phyloP scores from a whole-genome alignment of 1,140 invertebrate species.

The Phymorhynchus buccinoides region DNA sequence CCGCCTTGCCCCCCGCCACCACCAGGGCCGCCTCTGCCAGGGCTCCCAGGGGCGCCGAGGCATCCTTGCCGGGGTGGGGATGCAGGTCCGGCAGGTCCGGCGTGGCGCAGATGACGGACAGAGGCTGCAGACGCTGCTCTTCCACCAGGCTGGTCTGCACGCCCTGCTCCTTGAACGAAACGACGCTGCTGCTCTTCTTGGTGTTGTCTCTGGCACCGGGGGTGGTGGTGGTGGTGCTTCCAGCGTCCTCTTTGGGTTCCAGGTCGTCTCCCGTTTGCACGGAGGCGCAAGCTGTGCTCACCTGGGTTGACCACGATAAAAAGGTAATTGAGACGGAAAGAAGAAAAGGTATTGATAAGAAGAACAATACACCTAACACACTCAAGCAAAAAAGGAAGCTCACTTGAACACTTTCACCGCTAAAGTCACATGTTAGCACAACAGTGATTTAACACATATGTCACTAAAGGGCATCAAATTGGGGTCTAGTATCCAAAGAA shows the following conservation, averaged over 20 bases:
- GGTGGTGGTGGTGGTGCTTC: conserved; percentile 4
- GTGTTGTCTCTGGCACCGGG: too few relatives aligned
- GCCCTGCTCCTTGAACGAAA: conserved; percentile 32
- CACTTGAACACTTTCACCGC: too few relatives aligned
- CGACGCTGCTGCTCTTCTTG: not conserved
- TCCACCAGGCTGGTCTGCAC: conserved; percentile 33
- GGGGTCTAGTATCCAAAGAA: too few relatives aligned
- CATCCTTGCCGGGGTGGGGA: conserved; percentile 27
- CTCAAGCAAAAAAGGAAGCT: too few relatives aligned
- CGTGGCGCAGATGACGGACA: conserved; percentile 31
- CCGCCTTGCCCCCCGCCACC: conserved; percentile 25
- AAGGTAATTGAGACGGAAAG: not conserved
- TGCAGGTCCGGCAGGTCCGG: conserved; percentile 30
- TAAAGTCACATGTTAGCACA: too few relatives aligned
- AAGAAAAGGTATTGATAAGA: not conserved
- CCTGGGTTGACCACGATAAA: too few relatives aligned
- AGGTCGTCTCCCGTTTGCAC: conserved; percentile 39
- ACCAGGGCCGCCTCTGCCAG: conserved; percentile 11
- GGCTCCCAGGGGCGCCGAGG: conserved; percentile 20
- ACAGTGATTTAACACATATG: too few relatives aligned
- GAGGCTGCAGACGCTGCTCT: conserved; percentile 14
- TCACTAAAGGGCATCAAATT: too few relatives aligned
- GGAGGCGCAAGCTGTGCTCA: conserved; percentile 35
- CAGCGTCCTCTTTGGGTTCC: not conserved
- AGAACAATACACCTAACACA: not conserved